phyloP scores from a whole-genome alignment of 1,140 invertebrate species.

The Akabosia matsudoensis region DNA sequence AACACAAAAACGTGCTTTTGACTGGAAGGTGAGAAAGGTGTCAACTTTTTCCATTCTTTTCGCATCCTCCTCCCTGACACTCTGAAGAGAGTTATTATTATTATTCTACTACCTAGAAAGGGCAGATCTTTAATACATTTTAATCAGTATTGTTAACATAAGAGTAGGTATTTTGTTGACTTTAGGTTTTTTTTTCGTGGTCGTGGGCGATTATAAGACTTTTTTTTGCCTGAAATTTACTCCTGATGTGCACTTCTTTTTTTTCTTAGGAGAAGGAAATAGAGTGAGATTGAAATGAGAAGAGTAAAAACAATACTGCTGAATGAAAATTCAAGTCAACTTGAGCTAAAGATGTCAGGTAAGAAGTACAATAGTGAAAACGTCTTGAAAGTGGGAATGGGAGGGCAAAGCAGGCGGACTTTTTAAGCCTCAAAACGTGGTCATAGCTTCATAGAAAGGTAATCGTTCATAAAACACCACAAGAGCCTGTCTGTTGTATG shows the following conservation, averaged over 20 bases:
- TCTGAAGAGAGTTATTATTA: not conserved
- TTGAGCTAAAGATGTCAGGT: not conserved
- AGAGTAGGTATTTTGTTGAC: not conserved
- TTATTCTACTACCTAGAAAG: not conserved
- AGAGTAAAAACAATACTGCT: not conserved
- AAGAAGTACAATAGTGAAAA: constrained; percentile 4
- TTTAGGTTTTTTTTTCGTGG: not conserved
- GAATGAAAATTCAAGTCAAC: no score
- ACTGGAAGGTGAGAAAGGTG: constrained; percentile 24
- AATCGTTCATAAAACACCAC: constrained; percentile 12
- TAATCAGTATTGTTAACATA: not conserved
- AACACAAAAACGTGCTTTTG: constrained; percentile 16
- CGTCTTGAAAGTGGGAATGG: constrained; percentile 9
- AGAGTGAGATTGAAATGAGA: not conserved
- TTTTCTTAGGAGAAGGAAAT: not conserved
- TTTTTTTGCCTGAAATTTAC: not conserved
- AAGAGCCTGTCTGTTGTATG: no score
- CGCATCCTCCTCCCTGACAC: constrained; percentile 2
- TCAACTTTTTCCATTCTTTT: constrained; percentile 11
- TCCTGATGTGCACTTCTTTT: not conserved
- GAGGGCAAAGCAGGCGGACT: constrained; percentile 10
- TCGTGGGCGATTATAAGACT: constrained; percentile 13
- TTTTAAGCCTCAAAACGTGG: constrained; percentile 9
- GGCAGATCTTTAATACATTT: constrained; percentile 11
- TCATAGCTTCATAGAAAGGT: constrained; percentile 19